Evolutionary conservation across 2,888 invertebrate species (phyloP).

Genomic region (Julus scandinavius): DNA sequence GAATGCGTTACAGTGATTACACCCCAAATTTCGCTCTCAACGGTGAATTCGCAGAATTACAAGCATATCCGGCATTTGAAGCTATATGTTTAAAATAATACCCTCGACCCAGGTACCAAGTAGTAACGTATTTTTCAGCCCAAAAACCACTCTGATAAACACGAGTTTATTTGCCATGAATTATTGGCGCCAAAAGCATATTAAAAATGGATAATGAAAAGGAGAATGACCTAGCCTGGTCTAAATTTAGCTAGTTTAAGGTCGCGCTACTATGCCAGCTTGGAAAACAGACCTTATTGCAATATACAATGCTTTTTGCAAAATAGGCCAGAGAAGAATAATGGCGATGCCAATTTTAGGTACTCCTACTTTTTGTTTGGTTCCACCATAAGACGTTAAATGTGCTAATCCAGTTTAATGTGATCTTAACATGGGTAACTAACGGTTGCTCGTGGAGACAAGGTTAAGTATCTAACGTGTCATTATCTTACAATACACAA

Average conservation of each 20-base stretch:
- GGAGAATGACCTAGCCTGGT: conserved; percentile 25
- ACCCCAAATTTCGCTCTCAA: too few relatives aligned
- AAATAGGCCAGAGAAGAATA: neutral
- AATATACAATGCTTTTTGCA: neutral
- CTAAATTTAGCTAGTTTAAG: conserved; percentile 24
- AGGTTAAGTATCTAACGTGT: neutral
- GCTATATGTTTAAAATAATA: too few relatives aligned
- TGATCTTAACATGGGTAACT: neutral
- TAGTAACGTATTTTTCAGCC: too few relatives aligned
- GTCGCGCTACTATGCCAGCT: neutral
- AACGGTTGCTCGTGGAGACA: too few relatives aligned
- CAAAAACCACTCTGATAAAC: neutral
- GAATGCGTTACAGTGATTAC: too few relatives aligned
- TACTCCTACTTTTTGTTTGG: neutral
- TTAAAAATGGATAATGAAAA: conserved; percentile 33
- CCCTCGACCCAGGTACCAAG: too few relatives aligned
- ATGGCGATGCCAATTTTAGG: neutral
- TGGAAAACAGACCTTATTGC: neutral
- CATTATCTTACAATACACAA: neutral
- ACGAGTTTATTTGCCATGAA: neutral
- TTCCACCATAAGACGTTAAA: neutral
- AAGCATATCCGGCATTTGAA: too few relatives aligned
- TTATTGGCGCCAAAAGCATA: conserved; percentile 33
- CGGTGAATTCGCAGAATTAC: too few relatives aligned
- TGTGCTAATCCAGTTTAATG: neutral